Evolutionary conservation across 2,113 vertebrate genomes (phyloP).

Genomic region (Rhea americana): DNA sequence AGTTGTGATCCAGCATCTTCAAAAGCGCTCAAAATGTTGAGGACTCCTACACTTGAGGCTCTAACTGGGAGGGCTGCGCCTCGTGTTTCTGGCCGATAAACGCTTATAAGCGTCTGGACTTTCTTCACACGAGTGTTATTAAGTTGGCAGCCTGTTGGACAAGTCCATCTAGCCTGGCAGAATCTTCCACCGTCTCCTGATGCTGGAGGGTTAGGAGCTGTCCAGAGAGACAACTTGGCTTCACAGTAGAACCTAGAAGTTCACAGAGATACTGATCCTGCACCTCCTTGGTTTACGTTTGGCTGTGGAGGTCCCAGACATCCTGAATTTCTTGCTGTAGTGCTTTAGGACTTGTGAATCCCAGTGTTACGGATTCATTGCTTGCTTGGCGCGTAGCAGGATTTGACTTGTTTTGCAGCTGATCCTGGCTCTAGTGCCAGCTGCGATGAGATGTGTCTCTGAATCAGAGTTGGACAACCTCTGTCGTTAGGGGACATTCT

Average conservation of each 20-base stretch:
- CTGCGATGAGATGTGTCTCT: neutral
- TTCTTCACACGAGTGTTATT: neutral
- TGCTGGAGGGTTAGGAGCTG: fast-evolving
- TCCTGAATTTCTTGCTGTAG: neutral
- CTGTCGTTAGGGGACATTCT: neutral
- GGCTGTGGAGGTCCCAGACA: neutral
- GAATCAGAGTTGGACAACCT: neutral
- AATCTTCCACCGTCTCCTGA: neutral
- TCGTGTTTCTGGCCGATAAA: neutral
- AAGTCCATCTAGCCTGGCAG: neutral
- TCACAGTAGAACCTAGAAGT: neutral
- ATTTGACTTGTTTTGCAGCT: neutral
- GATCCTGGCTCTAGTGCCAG: neutral
- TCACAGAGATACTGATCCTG: neutral
- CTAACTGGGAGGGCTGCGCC: neutral
- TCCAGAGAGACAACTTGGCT: neutral
- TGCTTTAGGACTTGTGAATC: neutral
- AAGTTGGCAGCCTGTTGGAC: neutral
- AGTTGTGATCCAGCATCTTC: conserved; percentile 9
- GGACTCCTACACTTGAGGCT: neutral
- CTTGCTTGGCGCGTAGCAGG: neutral
- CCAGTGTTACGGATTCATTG: neutral
- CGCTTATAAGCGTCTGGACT: neutral
- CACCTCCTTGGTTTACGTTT: fast-evolving
- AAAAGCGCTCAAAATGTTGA: neutral